phyloP scores from a whole-genome alignment of 2,888 invertebrate species.

The Drosophila birchii region DNA sequence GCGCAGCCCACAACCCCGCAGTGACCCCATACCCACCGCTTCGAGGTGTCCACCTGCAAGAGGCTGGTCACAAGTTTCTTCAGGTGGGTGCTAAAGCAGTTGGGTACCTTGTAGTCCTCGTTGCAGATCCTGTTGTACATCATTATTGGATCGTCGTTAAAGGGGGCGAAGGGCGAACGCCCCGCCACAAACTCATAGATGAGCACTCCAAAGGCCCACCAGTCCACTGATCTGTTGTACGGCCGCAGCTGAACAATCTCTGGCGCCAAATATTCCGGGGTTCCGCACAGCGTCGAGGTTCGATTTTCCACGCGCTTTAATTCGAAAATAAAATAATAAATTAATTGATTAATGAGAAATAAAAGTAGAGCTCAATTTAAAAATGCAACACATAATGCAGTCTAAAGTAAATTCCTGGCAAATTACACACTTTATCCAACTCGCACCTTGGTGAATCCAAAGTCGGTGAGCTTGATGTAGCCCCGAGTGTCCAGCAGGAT shows the following conservation, averaged over 20 bases:
- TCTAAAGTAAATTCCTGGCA: too few species aligned
- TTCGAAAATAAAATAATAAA: neutral
- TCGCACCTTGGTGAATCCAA: conserved; percentile 94
- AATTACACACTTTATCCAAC: too few species aligned
- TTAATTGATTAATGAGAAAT: too few species aligned
- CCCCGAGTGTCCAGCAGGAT: conserved; percentile 91
- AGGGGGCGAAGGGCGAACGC: conserved; percentile 93
- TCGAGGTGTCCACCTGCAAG: conserved; percentile 91
- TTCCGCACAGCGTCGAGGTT: conserved; percentile 97
- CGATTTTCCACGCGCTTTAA: conserved; percentile 86
- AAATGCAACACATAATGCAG: too few species aligned
- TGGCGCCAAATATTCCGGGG: conserved; percentile 98
- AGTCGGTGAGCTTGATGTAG: conserved; percentile 94
- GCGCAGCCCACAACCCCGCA: neutral
- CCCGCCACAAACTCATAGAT: conserved; percentile 96
- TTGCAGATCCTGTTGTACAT: conserved; percentile 97
- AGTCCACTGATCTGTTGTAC: conserved; percentile 96
- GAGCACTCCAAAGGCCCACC: conserved; percentile 97
- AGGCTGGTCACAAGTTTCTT: conserved; percentile 92
- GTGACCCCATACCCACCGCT: conserved; percentile 85
- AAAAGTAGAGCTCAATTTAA: too few species aligned
- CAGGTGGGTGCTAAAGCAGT: conserved; percentile 92
- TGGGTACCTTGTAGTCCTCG: conserved; percentile 94
- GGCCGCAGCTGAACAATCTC: conserved; percentile 96
- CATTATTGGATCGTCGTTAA: conserved; percentile 92